Evolutionary conservation across 1,140 invertebrate species (phyloP).

Genomic region (Venustaconcha ellipsiformis): DNA sequence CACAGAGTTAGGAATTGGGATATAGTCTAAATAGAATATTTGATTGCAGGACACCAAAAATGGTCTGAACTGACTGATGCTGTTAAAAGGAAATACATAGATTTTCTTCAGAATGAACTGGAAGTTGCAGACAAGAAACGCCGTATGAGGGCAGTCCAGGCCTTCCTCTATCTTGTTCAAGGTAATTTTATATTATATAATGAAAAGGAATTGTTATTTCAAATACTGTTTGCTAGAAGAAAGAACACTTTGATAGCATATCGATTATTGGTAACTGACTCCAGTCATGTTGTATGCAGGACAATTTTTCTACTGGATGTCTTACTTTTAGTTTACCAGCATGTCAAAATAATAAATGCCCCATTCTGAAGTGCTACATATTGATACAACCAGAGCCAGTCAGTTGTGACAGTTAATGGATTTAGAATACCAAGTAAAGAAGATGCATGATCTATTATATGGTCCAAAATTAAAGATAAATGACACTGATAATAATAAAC

Average conservation of each 20-base stretch:
- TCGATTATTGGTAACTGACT: neutral
- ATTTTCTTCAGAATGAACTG: slow-evolving; percentile 89
- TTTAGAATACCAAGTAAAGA: too few relatives aligned
- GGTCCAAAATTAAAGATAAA: too few relatives aligned
- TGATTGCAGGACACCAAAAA: slow-evolving; percentile 43
- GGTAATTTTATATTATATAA: slow-evolving; percentile 50
- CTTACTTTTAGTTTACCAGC: too few relatives aligned
- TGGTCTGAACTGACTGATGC: slow-evolving; percentile 48
- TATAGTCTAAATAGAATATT: neutral
- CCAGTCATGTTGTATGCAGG: neutral
- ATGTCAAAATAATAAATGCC: too few relatives aligned
- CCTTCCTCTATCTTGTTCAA: slow-evolving; percentile 92
- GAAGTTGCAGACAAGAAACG: slow-evolving; percentile 85
- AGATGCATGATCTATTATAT: too few relatives aligned
- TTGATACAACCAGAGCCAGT: too few relatives aligned
- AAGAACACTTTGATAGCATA: neutral
- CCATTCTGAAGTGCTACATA: too few relatives aligned
- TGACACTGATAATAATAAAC: too few relatives aligned
- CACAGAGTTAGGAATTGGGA: neutral
- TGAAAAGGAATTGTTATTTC: neutral
- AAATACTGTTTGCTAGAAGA: neutral
- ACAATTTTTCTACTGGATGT: too few relatives aligned
- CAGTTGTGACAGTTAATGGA: too few relatives aligned
- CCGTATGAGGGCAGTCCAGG: slow-evolving; percentile 86
- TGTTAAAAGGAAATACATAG: slow-evolving; percentile 48